Conservation (phyloP, 2,888 invertebrate species). For the Aspidapion aeneum region DNA sequence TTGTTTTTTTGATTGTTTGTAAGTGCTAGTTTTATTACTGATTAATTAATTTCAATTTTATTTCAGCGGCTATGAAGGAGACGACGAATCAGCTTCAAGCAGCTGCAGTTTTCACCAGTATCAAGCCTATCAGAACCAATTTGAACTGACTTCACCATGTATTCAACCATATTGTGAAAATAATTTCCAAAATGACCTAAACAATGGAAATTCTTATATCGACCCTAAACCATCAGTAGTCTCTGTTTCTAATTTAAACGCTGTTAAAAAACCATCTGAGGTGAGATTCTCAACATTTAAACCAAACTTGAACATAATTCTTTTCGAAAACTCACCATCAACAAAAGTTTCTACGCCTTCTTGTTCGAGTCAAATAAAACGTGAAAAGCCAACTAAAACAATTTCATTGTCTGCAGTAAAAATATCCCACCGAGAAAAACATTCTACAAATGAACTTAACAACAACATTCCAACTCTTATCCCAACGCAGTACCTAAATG, state of each 20-base stretch:
- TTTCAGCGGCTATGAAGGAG: slow-evolving; percentile 34
- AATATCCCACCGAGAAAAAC: neutral
- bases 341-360: too few relatives aligned
- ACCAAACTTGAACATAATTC: too few relatives aligned
- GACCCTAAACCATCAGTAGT: too few relatives aligned
- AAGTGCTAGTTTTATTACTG: too few relatives aligned
- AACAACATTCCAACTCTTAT: neutral
- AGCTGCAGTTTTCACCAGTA: slow-evolving; percentile 31
- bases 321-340: too few relatives aligned
- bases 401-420: neutral
- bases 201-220: too few relatives aligned
- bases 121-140: slow-evolving; percentile 3
- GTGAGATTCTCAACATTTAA: too few relatives aligned
- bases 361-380: too few relatives aligned
- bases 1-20: too few relatives aligned
- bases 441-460: neutral
- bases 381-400: too few relatives aligned
- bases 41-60: slow-evolving; percentile 1
- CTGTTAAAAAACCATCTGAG: too few relatives aligned
- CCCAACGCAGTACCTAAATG: neutral
- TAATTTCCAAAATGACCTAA: neutral
- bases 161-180: neutral
- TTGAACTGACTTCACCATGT: neutral
- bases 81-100: slow-evolving; percentile 32
- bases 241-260: too few relatives aligned